phyloP scores from a whole-genome alignment of 2,888 invertebrate genomes.

The Dione vanillae region DNA sequence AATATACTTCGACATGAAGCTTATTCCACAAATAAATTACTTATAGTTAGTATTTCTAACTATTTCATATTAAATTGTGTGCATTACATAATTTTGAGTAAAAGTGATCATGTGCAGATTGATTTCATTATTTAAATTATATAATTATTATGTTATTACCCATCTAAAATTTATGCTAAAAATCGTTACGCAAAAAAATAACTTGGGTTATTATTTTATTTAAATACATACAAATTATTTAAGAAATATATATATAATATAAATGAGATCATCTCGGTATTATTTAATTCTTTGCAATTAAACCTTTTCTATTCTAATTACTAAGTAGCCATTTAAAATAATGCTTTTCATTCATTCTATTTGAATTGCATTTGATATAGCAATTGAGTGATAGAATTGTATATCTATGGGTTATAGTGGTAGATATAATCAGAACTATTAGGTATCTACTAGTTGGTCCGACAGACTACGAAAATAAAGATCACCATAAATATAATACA shows the following conservation, averaged over 20 bases:
- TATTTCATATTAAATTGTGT: background rate
- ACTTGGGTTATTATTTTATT: background rate
- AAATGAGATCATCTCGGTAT: background rate
- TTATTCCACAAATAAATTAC: background rate
- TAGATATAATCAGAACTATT: background rate
- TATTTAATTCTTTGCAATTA: background rate
- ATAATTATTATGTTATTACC: constrained; percentile 1
- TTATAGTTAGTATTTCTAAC: background rate
- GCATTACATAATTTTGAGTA: constrained; percentile 2
- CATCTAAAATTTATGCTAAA: background rate
- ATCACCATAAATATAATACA: no score
- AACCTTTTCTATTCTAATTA: background rate
- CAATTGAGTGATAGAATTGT: background rate
- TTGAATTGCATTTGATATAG: background rate
- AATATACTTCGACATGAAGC: no score
- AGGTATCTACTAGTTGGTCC: no score
- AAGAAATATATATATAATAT: background rate
- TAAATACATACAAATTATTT: background rate
- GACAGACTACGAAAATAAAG: no score
- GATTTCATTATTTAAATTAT: constrained; percentile 15
- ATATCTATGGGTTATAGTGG: background rate
- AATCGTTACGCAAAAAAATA: background rate
- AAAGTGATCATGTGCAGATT: constrained; percentile 10
- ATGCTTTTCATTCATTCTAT: no score
- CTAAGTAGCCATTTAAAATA: background rate